Conservation (phyloP, 1,140 invertebrate species). For the Onthophagus taurus region DNA sequence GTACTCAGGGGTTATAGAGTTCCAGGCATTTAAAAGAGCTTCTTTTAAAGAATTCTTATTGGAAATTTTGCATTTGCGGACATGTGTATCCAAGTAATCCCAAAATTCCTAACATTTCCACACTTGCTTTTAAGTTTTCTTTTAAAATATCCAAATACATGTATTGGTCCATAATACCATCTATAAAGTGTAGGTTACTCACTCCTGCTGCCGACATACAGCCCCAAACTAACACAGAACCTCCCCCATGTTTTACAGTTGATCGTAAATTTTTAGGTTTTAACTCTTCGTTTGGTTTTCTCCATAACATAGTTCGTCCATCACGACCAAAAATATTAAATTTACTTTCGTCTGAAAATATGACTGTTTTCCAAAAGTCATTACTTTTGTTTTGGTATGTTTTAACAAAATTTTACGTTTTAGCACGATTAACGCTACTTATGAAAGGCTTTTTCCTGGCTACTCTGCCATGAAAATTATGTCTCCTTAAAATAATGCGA, state of each 20-base stretch:
- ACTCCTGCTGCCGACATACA: background rate
- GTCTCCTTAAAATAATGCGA: background rate
- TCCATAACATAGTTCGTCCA: background rate
- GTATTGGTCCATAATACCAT: background rate
- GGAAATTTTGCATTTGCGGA: background rate
- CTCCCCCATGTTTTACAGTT: conserved; percentile 3
- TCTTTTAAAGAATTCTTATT: no score
- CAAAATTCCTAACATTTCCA: background rate
- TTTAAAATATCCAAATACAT: conserved; percentile 6
- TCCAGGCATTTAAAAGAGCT: background rate
- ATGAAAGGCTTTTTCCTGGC: background rate
- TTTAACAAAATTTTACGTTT: no score
- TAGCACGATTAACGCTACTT: background rate
- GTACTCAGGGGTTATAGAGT: background rate
- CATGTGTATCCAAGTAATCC: background rate
- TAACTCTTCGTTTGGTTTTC: conserved; percentile 2
- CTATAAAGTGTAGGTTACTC: conserved; percentile 4
- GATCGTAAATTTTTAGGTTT: background rate
- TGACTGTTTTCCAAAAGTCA: background rate
- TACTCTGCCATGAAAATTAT: background rate
- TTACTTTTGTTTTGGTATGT: no score
- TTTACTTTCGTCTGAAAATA: conserved; percentile 2
- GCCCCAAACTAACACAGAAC: conserved; percentile 2
- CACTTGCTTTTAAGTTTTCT: background rate
- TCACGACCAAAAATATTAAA: conserved; percentile 1